phyloP scores from a whole-genome alignment of 2,888 invertebrate genomes.

The Smittia aterrima region DNA sequence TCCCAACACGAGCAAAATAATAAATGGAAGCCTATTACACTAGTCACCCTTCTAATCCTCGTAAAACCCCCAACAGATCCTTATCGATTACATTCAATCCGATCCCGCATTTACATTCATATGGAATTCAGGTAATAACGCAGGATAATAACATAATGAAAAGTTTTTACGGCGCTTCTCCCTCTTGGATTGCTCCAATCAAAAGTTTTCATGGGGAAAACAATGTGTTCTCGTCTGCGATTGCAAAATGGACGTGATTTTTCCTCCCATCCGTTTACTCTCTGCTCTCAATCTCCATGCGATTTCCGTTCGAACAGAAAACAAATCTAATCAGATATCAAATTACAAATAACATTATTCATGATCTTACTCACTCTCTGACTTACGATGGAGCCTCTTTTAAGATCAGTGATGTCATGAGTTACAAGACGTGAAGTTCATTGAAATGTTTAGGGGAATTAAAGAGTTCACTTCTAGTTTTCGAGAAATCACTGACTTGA shows the following conservation, averaged over 20 bases:
- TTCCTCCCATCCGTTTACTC: not conserved
- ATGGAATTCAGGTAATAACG: slow-evolving; percentile 5
- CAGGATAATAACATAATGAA: slow-evolving; percentile 4
- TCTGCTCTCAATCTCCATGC: not conserved
- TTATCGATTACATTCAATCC: not conserved
- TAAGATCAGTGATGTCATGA: no score
- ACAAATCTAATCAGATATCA: slow-evolving; percentile 25
- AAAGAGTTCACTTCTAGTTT: no score
- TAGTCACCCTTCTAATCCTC: no score
- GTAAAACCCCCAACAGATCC: no score
- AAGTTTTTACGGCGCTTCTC: not conserved
- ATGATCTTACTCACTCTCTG: slow-evolving; percentile 2
- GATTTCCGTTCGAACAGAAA: not conserved
- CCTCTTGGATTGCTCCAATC: slow-evolving; percentile 15
- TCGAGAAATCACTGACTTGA: no score
- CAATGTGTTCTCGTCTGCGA: not conserved
- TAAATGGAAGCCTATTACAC: no score
- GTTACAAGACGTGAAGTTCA: no score
- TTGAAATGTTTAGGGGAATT: no score
- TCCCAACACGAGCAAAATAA: no score
- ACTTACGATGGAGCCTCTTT: not conserved
- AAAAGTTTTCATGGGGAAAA: slow-evolving; percentile 20
- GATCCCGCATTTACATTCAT: slow-evolving; percentile 1
- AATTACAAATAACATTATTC: slow-evolving; percentile 24
- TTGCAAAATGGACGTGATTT: slow-evolving; percentile 36